Conservation (phyloP, 92 coral and sea anemone genomes). For the Epizoanthus scotinus region DNA sequence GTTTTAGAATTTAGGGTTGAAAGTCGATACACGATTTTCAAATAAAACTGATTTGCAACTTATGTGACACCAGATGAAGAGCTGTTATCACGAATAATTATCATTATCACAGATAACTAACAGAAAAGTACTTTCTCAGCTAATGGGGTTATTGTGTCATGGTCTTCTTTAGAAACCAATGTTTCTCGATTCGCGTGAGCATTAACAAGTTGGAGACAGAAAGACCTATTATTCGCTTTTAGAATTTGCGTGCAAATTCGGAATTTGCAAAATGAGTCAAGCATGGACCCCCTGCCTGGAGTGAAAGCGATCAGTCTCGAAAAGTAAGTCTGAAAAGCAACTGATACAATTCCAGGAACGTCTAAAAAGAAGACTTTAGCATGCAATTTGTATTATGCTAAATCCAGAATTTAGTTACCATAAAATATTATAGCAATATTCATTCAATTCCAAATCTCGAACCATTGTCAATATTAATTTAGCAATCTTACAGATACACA, state of each 20-base stretch:
- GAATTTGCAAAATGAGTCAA: slow-evolving; percentile 23
- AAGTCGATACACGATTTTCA: slow-evolving; percentile 12
- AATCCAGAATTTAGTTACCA: too few relatives aligned
- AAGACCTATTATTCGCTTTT: slow-evolving; percentile 9
- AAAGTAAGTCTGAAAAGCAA: background rate
- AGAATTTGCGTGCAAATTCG: slow-evolving; percentile 29
- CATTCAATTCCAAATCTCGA: too few relatives aligned
- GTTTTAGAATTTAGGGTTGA: slow-evolving; percentile 13
- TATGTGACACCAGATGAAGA: background rate
- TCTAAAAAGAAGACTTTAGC: background rate
- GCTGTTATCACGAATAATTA: slow-evolving; percentile 7
- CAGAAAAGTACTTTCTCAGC: background rate
- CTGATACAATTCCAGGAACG: slow-evolving; percentile 20
- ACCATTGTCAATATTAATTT: too few relatives aligned
- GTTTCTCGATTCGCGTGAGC: background rate
- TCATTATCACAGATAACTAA: background rate
- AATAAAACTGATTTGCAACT: background rate
- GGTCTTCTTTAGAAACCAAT: background rate
- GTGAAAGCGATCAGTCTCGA: slow-evolving; percentile 6
- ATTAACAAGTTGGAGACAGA: background rate
- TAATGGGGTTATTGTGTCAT: background rate
- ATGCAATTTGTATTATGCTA: too few relatives aligned
- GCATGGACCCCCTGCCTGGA: slow-evolving; percentile 28
- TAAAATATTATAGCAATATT: too few relatives aligned
- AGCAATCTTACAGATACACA: background rate